phyloP scores from a whole-genome alignment of 2,888 invertebrate genomes.

The Harpalus rufipes region DNA sequence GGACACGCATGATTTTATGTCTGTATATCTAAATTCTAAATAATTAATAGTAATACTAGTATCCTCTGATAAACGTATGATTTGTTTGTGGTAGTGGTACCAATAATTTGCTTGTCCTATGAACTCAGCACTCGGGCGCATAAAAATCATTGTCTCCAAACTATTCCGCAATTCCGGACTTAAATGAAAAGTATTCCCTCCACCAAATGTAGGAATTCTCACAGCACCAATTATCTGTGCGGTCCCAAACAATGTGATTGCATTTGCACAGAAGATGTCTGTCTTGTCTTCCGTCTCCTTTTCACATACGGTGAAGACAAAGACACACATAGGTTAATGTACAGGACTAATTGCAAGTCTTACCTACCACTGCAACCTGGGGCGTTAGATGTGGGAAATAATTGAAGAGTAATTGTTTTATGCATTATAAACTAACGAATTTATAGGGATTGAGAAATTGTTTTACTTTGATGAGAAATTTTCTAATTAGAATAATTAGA shows the following conservation, averaged over 20 bases:
- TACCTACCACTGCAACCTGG: conserved; percentile 29
- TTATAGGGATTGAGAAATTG: conserved; percentile 8
- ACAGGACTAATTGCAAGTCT: conserved; percentile 23
- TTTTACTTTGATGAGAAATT: conserved; percentile 19
- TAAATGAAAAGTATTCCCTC: conserved; percentile 17
- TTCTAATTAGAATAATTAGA: conserved; percentile 17
- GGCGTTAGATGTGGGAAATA: conserved; percentile 12
- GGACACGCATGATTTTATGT: too few species aligned
- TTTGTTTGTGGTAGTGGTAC: too few species aligned
- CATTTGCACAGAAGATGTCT: conserved; percentile 28
- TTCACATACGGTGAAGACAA: not conserved
- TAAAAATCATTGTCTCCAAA: conserved; percentile 2
- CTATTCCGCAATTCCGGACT: not conserved
- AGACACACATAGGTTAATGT: conserved; percentile 1
- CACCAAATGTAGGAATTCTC: conserved; percentile 24
- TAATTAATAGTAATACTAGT: too few species aligned
- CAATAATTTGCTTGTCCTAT: too few species aligned
- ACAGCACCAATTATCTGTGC: conserved; percentile 22
- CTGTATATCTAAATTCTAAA: too few species aligned
- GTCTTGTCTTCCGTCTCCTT: not conserved
- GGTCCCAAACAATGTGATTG: conserved; percentile 38
- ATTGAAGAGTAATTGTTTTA: conserved; percentile 29
- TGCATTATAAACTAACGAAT: conserved; percentile 9
- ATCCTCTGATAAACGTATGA: too few species aligned
- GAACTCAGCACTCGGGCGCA: not conserved